Evolutionary conservation across 2,888 invertebrate genomes (phyloP).

Genomic region (Drosophila maculinotata): DNA sequence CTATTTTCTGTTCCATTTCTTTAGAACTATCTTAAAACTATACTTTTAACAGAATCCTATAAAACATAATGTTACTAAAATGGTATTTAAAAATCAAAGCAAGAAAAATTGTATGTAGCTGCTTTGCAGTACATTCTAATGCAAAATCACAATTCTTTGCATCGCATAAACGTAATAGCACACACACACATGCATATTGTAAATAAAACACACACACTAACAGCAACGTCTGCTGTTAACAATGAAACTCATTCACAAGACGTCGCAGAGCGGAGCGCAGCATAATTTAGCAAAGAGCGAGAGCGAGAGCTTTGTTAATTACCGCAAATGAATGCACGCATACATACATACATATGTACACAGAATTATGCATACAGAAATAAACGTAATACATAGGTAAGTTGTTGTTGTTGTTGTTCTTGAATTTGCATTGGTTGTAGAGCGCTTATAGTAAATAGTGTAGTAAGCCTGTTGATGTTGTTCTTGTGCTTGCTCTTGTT

Average conservation of each 20-base stretch:
- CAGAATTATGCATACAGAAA: no score
- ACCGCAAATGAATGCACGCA: slow-evolving; percentile 56
- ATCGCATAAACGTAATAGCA: slow-evolving; percentile 13
- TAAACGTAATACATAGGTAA: slow-evolving; percentile 1
- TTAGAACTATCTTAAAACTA: no score
- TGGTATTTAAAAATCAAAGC: no score
- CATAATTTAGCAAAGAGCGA: slow-evolving; percentile 50
- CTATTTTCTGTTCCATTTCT: no score
- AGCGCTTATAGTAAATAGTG: slow-evolving; percentile 70
- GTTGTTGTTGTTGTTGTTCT: slow-evolving; percentile 18
- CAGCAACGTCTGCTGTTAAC: slow-evolving; percentile 25
- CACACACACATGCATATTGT: slow-evolving; percentile 5
- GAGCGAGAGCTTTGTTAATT: slow-evolving; percentile 49
- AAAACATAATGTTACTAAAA: no score
- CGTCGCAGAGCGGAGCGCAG: slow-evolving; percentile 26
- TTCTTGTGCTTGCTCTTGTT: slow-evolving; percentile 30
- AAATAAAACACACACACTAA: slow-evolving; percentile 5
- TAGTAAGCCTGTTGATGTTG: slow-evolving; percentile 56
- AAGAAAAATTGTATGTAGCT: no score
- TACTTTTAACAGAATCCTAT: no score
- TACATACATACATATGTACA: slow-evolving; percentile 13
- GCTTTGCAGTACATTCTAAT: no score
- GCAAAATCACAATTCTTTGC: slow-evolving; percentile 1
- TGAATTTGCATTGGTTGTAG: slow-evolving; percentile 50
- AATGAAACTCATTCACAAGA: slow-evolving; percentile 60